Evolutionary conservation across 2,113 vertebrate species (phyloP).

Genomic region (Gallinago jamesoni): DNA sequence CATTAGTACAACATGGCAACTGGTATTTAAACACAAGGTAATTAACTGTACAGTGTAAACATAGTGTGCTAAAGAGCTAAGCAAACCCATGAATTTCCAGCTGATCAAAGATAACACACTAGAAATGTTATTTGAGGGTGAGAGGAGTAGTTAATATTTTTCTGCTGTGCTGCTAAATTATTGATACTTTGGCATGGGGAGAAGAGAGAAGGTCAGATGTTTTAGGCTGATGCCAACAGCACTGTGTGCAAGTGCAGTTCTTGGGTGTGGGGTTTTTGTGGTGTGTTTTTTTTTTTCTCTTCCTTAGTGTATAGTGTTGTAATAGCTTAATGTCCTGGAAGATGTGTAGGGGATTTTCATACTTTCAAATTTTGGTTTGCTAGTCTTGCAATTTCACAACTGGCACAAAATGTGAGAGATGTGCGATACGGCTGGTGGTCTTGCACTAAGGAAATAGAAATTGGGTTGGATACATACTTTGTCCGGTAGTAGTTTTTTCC

Average conservation of each 20-base stretch:
- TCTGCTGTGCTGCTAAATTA: neutral
- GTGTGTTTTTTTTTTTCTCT: neutral
- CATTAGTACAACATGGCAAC: slow-evolving; percentile 32
- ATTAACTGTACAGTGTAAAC: slow-evolving; percentile 14
- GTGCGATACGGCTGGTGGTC: neutral
- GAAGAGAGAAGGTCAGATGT: neutral
- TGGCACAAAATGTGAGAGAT: neutral
- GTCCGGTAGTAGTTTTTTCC: neutral
- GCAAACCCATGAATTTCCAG: neutral
- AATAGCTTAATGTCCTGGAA: neutral
- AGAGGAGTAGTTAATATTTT: neutral
- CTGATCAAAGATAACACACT: neutral
- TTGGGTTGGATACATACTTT: accelerated
- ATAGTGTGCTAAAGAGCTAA: neutral
- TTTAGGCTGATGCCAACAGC: neutral
- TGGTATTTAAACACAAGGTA: slow-evolving; percentile 17
- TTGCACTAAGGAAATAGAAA: neutral
- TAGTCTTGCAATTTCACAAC: neutral
- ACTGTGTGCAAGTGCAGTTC: neutral
- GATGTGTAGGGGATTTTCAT: neutral
- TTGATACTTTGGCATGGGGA: too few species aligned
- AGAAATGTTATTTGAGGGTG: neutral
- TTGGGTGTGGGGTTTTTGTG: neutral
- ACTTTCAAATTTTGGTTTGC: neutral
- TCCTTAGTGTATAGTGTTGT: neutral